phyloP scores from a whole-genome alignment of 2,113 vertebrate genomes.

The Miniopterus natalensis region DNA sequence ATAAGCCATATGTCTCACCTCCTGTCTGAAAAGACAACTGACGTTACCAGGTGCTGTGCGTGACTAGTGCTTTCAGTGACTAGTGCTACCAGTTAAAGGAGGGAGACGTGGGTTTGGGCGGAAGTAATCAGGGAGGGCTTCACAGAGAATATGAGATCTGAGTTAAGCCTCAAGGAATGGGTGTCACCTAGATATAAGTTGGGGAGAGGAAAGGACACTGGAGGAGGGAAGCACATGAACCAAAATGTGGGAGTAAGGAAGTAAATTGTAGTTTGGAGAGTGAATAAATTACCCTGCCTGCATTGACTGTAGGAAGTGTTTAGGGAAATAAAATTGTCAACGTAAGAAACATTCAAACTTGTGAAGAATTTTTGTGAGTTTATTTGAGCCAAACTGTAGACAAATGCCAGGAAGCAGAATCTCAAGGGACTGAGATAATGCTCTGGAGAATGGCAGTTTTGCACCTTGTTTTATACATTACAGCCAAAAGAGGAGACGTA shows the following conservation, averaged over 20 bases:
- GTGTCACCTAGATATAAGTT: background rate
- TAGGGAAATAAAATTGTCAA: background rate
- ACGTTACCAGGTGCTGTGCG: background rate
- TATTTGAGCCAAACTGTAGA: too few relatives aligned
- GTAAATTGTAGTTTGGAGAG: background rate
- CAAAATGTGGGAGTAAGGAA: background rate
- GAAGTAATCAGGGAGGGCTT: background rate
- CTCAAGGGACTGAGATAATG: too few relatives aligned
- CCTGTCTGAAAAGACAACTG: slow-evolving; percentile 6
- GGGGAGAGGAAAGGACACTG: background rate
- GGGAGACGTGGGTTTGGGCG: background rate
- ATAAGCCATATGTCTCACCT: background rate
- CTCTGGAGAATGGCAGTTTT: too few relatives aligned
- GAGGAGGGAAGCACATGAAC: background rate
- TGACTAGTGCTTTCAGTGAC: background rate
- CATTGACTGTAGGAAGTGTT: background rate
- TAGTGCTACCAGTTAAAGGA: background rate
- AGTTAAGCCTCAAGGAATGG: background rate
- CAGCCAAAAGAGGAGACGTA: too few relatives aligned
- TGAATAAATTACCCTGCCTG: background rate
- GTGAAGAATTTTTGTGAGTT: too few relatives aligned
- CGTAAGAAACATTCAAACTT: too few relatives aligned
- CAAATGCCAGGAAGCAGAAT: too few relatives aligned
- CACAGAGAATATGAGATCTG: background rate
- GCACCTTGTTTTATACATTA: too few relatives aligned